These are phyloP conservation scores for Holothuria glaberrima DNA, from an alignment of 35 echinoderm and acorn worm genomes.

Conservation along the genomic window DNA sequence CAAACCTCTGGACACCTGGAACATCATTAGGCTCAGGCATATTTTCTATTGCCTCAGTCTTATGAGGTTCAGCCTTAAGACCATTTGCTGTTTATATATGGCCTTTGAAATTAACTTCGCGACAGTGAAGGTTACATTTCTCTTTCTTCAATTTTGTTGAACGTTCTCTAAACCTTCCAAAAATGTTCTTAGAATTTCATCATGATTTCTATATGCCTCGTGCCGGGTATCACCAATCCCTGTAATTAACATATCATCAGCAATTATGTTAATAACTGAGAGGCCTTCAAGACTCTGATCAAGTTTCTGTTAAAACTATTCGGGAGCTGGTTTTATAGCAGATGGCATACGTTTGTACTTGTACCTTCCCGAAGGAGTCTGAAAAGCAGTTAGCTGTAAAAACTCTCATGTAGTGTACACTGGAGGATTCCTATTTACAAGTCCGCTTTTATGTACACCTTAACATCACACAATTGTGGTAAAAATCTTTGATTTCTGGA, in stretches of 20 bases:
- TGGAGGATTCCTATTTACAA: conserved; percentile 70
- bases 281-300: conserved; percentile 52
- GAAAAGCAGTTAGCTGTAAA: too few species aligned
- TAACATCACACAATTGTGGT: conserved; percentile 42
- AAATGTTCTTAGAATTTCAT: conserved; percentile 57
- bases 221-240: conserved; percentile 60
- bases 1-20: conserved; percentile 61
- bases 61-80: conserved; percentile 58
- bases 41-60: conserved; percentile 42
- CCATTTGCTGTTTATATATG: conserved; percentile 63
- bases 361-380: too few species aligned
- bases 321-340: conserved; percentile 24
- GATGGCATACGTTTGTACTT: too few species aligned
- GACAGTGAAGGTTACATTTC: conserved; percentile 65
- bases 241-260: conserved; percentile 79
- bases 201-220: conserved; percentile 78
- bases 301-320: conserved; percentile 48
- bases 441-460: conserved; percentile 60
- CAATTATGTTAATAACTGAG: conserved; percentile 47
- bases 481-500: conserved; percentile 62
- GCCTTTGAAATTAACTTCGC: conserved; percentile 61
- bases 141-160: conserved; percentile 75
- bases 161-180: conserved; percentile 58
- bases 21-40: conserved; percentile 61
- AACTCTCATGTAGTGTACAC: conserved; percentile 39